Evolutionary conservation across 2,888 invertebrate species (phyloP), one percentile per base, ranked within the genome.

Genomic region (Chaitophorus viminalis): DNA sequence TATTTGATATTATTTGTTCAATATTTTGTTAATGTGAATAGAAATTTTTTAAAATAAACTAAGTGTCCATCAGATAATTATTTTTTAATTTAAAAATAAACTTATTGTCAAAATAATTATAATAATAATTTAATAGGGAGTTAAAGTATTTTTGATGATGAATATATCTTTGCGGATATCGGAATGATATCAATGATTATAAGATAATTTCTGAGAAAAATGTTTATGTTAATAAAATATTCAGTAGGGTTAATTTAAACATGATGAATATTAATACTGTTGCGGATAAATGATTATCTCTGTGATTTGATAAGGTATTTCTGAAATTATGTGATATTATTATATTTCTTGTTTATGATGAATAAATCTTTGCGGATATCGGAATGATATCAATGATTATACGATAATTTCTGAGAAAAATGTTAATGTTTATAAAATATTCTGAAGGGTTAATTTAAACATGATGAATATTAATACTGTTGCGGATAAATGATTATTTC

Each of bases 331-430:
- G 1, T 46, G 0, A 46, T 14, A 46, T 46, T 11, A 11, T 14
- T 46, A 46, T 36, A 5, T 14, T 46, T 1, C 8, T 33, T 17
- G n/a, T 33, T 17, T 0, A 25, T 74, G 72, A 74, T 74, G 75
- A 75, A 25, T 52, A 36, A 70, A 86, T 74, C 54, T 86, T 86
- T 86, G 79, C 39, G 82, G 85, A 82, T 89, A 82, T 88, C 79
- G 36, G 36, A 39, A 39, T 39, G 36, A 39, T 39, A 39, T 39
- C 3, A 21, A 33, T 82, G 87, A 89, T 85, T 79, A 33, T 52
- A 54, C 6, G 4, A 60, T 46, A 36, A 0, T 60, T 60, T 60
- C 25, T 60, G 21, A 60, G 18, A 14, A 54, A 54, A 54, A 54
- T 54, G 11, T 54, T 54, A 36, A 36, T 6, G 3, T 6, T 4